Conservation (phyloP, 37 sponge, comb jelly and placozoan genomes). For the Chondrosia reniformis region DNA sequence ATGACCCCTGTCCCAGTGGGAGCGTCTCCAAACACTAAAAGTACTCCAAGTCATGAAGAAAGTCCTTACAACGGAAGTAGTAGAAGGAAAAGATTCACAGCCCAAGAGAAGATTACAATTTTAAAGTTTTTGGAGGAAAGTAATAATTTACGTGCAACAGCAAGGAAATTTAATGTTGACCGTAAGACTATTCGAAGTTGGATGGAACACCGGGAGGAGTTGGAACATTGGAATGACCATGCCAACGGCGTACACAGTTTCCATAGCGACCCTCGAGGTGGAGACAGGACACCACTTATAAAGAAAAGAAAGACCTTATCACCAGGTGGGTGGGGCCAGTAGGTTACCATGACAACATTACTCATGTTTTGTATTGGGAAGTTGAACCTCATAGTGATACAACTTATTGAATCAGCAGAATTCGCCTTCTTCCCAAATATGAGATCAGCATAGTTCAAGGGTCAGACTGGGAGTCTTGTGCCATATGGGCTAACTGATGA, state of each 20-base stretch:
- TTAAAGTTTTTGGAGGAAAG: background rate
- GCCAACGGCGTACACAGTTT: background rate
- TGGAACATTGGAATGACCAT: background rate
- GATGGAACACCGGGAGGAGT: constrained; percentile 9
- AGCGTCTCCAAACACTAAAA: too few relatives aligned
- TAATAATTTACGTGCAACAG: constrained; percentile 9
- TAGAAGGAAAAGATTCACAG: constrained; percentile 7
- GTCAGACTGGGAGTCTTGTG: too few relatives aligned
- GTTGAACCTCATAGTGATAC: too few relatives aligned
- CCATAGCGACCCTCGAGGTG: background rate
- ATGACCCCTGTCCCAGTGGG: too few relatives aligned
- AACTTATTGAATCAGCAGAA: too few relatives aligned
- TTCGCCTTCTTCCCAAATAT: too few relatives aligned
- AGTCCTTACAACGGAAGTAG: background rate
- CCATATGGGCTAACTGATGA: too few relatives aligned
- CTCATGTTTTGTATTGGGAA: too few relatives aligned
- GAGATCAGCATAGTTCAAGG: too few relatives aligned
- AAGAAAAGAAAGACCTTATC: constrained; percentile 1
- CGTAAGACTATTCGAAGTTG: constrained; percentile 16
- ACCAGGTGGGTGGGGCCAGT: constrained; percentile 2
- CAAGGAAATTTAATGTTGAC: constrained; percentile 14
- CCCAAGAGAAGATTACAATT: constrained; percentile 2
- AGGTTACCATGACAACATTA: too few relatives aligned
- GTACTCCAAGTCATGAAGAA: too few relatives aligned
- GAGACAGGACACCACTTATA: background rate